phyloP scores from a whole-genome alignment of 2,113 vertebrate genomes.

The Murina feae region DNA sequence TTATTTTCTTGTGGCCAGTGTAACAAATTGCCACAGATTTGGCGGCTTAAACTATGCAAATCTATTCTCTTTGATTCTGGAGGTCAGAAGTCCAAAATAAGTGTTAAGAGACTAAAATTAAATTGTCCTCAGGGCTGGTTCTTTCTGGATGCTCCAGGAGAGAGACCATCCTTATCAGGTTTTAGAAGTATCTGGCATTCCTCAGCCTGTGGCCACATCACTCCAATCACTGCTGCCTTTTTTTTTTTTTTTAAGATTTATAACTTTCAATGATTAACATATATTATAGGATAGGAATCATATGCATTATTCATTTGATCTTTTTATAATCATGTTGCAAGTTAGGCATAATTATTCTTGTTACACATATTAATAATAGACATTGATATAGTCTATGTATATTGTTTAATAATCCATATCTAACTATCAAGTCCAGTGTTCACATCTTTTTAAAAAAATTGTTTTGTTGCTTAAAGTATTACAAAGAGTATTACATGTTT shows the following conservation, averaged over 20 bases:
- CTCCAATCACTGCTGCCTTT: no score
- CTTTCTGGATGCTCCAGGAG: background rate
- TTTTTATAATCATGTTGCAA: background rate
- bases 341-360: background rate
- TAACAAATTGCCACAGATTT: background rate
- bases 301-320: background rate
- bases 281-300: background rate
- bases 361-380: background rate
- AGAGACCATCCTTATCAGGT: fast-evolving
- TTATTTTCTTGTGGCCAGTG: background rate
- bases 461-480: no score
- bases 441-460: no score
- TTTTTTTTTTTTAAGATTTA: no score
- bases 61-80: background rate
- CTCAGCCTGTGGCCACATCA: background rate
- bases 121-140: background rate
- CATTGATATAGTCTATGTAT: background rate
- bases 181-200: background rate
- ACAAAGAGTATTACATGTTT: no score
- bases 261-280: background rate
- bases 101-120: background rate
- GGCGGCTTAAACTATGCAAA: background rate
- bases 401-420: background rate
- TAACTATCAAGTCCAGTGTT: background rate
- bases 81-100: background rate